Evolutionary conservation across 1,140 invertebrate genomes (phyloP).

Genomic region (Apis cerana): DNA sequence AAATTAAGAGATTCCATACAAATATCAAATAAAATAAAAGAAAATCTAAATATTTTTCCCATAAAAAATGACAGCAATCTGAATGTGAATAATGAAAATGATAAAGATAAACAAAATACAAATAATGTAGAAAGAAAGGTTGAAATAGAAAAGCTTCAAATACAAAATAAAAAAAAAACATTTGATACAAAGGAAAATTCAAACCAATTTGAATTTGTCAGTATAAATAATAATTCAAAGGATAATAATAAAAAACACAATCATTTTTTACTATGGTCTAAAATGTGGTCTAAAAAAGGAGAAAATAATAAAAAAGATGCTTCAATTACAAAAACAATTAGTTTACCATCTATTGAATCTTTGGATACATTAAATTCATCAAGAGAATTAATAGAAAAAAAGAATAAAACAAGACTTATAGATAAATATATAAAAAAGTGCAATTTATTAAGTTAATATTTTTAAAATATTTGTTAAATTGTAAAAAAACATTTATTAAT

Average conservation of each 20-base stretch:
- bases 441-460: not conserved
- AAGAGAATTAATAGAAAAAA: not conserved
- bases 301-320: slow-evolving; percentile 24
- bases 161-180: not conserved
- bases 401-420: slow-evolving; percentile 36
- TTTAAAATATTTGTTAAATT: slow-evolving; percentile 28
- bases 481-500: not conserved
- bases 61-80: not conserved
- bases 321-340: slow-evolving; percentile 20
- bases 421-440: slow-evolving; percentile 28
- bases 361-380: slow-evolving; percentile 30
- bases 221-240: not conserved
- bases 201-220: not conserved
- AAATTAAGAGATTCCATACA: slow-evolving; percentile 81
- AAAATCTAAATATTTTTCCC: not conserved
- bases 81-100: not conserved
- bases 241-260: slow-evolving; percentile 12
- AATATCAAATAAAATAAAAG: slow-evolving; percentile 21
- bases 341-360: slow-evolving; percentile 42
- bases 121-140: not conserved
- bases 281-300: slow-evolving; percentile 13
- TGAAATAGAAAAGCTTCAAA: not conserved
- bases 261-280: slow-evolving; percentile 31
- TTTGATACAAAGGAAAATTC: not conserved
- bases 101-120: not conserved